Conservation (phyloP, 2,888 invertebrate genomes). For the Philopedon plagiatum region DNA sequence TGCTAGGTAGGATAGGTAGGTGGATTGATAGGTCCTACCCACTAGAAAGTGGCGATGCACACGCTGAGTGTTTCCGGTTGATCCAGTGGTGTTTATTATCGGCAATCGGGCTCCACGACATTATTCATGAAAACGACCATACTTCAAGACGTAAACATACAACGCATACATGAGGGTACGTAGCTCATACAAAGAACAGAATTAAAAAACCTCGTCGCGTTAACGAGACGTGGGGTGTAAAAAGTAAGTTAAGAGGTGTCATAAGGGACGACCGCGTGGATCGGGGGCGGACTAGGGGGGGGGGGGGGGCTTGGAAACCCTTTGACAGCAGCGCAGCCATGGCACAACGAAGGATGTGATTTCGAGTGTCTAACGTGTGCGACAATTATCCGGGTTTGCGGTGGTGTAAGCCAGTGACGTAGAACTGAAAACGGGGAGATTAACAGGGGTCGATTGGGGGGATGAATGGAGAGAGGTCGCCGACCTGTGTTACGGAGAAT, state of each 20-base stretch:
- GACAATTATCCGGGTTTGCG: constrained; percentile 58
- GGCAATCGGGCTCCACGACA: background rate
- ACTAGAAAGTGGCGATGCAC: too few species aligned
- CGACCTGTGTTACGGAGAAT: constrained; percentile 19
- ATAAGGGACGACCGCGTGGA: constrained; percentile 40
- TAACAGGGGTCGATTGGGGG: constrained; percentile 14
- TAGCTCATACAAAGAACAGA: constrained; percentile 40
- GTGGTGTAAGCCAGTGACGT: constrained; percentile 44
- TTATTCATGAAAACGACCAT: background rate
- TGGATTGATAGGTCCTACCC: too few species aligned
- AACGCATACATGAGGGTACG: constrained; percentile 1
- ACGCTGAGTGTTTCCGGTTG: too few species aligned
- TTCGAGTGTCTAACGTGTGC: constrained; percentile 58
- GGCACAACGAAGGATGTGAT: constrained; percentile 55
- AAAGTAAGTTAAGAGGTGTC: constrained; percentile 59
- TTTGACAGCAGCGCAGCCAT: constrained; percentile 55
- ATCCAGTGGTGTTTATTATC: too few species aligned
- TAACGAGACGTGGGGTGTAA: constrained; percentile 59
- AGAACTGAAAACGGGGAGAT: constrained; percentile 18
- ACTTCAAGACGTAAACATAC: background rate
- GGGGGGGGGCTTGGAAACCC: constrained; percentile 54
- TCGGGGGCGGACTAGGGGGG: constrained; percentile 31
- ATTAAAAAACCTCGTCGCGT: constrained; percentile 57
- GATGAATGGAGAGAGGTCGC: constrained; percentile 22
- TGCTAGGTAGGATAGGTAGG: too few species aligned